Conservation (phyloP, 92 coral and sea anemone genomes). For the Phymanthus crucifer region DNA sequence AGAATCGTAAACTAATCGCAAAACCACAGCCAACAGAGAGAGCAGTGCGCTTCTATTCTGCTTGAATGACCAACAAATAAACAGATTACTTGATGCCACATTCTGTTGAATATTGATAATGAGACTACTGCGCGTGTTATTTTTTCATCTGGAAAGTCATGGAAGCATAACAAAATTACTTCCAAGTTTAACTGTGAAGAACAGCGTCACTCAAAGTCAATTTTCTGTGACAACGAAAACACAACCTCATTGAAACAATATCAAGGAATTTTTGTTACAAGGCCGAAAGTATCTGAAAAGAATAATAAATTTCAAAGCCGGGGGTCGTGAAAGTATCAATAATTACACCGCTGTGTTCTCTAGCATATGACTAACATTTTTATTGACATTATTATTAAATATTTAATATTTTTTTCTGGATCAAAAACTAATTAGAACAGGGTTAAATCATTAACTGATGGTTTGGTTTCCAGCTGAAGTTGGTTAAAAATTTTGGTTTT, state of each 20-base stretch:
- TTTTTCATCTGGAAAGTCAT: not conserved
- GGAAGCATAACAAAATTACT: not conserved
- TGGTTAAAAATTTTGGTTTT: not conserved
- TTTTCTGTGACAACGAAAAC: constrained; percentile 7
- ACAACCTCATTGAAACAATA: constrained; percentile 3
- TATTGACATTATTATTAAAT: not conserved
- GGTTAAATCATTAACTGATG: constrained; percentile 9
- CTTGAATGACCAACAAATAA: too few species aligned
- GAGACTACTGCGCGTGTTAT: not conserved
- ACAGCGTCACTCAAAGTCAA: constrained; percentile 14
- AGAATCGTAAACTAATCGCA: not conserved
- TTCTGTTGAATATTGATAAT: not conserved
- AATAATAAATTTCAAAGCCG: constrained; percentile 11
- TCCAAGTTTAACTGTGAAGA: not conserved
- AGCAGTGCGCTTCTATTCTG: too few species aligned
- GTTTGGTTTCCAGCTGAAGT: constrained; percentile 1
- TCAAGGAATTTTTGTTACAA: constrained; percentile 1
- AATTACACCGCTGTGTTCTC: constrained; percentile 9
- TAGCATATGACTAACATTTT: constrained; percentile 10
- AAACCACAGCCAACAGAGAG: not conserved
- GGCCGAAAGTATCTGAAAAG: constrained; percentile 12
- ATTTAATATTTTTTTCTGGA: constrained; percentile 6
- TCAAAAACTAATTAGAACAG: not conserved
- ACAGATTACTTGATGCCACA: not conserved
- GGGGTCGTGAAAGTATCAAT: not conserved